These are phyloP conservation scores for Himalopsyche anomala DNA, from an alignment of 2,888 invertebrate species.

Conservation along the genomic window DNA sequence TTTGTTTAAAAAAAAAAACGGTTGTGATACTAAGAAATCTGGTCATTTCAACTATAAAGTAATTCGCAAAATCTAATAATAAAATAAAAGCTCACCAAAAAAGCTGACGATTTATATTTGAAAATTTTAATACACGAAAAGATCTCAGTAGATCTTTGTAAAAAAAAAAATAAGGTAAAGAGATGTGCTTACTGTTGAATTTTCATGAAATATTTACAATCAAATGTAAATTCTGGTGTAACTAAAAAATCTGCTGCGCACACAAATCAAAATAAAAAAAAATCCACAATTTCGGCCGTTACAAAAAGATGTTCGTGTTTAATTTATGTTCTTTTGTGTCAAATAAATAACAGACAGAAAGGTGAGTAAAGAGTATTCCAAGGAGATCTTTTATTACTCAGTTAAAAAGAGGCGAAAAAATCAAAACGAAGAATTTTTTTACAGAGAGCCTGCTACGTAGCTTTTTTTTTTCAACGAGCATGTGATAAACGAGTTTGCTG, in stretches of 20 bases:
- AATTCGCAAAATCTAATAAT: too few species aligned
- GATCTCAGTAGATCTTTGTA: too few species aligned
- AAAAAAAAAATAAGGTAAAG: too few species aligned
- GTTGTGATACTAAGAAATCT: too few species aligned
- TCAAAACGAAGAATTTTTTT: slow-evolving; percentile 10
- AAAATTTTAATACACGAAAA: too few species aligned
- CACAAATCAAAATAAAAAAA: not conserved
- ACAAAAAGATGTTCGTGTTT: slow-evolving; percentile 4
- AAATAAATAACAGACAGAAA: slow-evolving; percentile 34
- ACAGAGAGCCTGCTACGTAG: slow-evolving; percentile 41
- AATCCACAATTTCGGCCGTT: not conserved
- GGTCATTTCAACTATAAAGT: too few species aligned
- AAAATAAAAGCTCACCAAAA: too few species aligned
- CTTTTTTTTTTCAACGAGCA: slow-evolving; percentile 9
- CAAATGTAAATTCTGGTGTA: not conserved
- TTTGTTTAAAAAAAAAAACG: too few species aligned
- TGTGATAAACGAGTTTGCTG: slow-evolving; percentile 60
- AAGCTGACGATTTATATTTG: too few species aligned
- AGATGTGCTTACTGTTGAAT: too few species aligned
- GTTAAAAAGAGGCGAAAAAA: slow-evolving; percentile 9
- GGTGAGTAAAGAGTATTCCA: slow-evolving; percentile 15
- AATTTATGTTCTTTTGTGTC: slow-evolving; percentile 30
- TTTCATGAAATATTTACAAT: too few species aligned
- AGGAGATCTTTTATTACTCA: slow-evolving; percentile 27
- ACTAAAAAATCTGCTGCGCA: not conserved